phyloP scores from a whole-genome alignment of 1,140 invertebrate species.

The Odontomachus brunneus region DNA sequence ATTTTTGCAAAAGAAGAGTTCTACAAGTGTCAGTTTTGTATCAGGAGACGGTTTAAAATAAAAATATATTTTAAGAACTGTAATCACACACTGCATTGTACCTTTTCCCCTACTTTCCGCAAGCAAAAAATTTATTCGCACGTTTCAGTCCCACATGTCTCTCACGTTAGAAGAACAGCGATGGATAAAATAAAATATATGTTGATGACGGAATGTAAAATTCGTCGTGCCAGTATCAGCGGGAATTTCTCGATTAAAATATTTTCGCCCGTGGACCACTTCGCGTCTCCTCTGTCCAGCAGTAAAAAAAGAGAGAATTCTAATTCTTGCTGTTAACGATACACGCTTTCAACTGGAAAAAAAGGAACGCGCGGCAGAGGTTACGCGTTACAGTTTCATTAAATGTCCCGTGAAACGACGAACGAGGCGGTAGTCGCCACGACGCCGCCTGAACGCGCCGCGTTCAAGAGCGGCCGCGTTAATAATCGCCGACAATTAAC shows the following conservation, averaged over 20 bases:
- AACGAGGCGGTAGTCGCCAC: conserved; percentile 2
- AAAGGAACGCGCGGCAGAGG: not conserved
- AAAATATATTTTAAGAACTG: too few relatives aligned
- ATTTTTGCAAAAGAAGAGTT: too few relatives aligned
- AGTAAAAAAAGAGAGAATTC: not conserved
- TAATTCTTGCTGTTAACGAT: conserved; percentile 22
- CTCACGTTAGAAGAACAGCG: not conserved
- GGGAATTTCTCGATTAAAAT: conserved; percentile 57
- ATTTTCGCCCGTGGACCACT: conserved; percentile 14
- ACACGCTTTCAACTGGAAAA: conserved; percentile 8
- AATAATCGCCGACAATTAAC: conserved; percentile 38
- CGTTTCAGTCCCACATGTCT: not conserved
- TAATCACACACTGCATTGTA: too few relatives aligned
- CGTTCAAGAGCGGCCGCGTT: conserved; percentile 24
- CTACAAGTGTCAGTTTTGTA: too few relatives aligned
- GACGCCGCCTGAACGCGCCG: not conserved
- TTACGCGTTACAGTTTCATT: conserved; percentile 19
- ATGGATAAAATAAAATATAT: not conserved
- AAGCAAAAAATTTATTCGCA: not conserved
- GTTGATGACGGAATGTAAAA: not conserved
- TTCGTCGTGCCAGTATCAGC: not conserved
- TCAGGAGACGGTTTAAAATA: too few relatives aligned
- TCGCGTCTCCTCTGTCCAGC: not conserved
- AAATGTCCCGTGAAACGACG: conserved; percentile 54
- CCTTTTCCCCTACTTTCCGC: too few relatives aligned